Evolutionary conservation across 30 jellyfish, hydroid and myxozoan species (phyloP), one percentile per base, ranked within the genome.

Genomic region (Aurelia sp.): DNA sequence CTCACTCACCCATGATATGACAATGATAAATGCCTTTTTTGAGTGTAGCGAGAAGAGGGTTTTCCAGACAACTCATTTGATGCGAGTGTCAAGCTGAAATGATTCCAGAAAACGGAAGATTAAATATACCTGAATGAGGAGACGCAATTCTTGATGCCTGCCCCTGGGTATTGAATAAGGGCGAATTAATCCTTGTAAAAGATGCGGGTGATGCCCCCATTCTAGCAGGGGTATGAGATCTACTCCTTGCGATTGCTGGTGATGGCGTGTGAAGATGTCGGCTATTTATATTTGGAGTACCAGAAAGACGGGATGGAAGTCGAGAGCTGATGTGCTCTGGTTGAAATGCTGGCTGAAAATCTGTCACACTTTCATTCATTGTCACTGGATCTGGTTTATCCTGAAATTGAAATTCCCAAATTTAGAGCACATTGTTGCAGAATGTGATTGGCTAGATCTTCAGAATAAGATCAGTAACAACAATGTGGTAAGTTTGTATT

Each of bases 301-400:
- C 75, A 13, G 91, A 69, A 22, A 82, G 78, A 47, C 91, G 85
- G 19, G 91, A 82, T 15, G 73, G 85, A 4, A 31, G 72, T 53
- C 91, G 59, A n/a, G 91, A 82, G 63, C 60, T 70, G 15, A 70
- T 4, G 33, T 82, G 60, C 33, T 84, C 81, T 10, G 44, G 41
- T 31, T 81, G 71, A 11, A 61, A 75, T 7, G 31, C 22, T 31
- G 71, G 76, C 21, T 33, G 84, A 22, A 69, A 27, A 23, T 57
- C 79, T 11, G 78, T 11, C 31, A 74, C 13, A 63, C 61, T 68
- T 59, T 72, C 84, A 48, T 50, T 52, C 62, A 20, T 44, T 9
- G 62, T 47, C 19, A 86, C 55, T 53, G 90, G 96, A 18, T 86
- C 89, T 0, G 96, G 96, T 57, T 75, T 76, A 55, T 86, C 96